A percentile compares a stretch with the other conserved stretches of the same genome.
These are phyloP conservation scores for Etheostoma perlongum DNA, from an alignment of 2,797 vertebrate genomes.

Conservation along the genomic window DNA sequence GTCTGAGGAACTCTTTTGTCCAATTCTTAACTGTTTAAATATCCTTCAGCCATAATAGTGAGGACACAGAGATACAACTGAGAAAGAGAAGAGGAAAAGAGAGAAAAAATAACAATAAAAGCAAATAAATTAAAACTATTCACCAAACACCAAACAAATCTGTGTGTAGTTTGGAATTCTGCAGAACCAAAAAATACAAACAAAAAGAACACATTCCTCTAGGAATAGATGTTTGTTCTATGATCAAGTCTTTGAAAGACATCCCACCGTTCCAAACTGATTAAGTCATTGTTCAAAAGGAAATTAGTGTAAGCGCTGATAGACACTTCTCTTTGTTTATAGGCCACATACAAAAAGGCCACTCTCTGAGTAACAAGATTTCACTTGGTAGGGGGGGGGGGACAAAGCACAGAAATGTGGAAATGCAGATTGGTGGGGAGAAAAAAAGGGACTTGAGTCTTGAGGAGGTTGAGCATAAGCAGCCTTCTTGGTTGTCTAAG, in stretches of 20 bases:
- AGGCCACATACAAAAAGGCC: conserved; percentile 85
- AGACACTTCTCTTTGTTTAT: conserved; percentile 81
- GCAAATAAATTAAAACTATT: conserved; percentile 87
- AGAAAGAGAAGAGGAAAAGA: conserved; percentile 55
- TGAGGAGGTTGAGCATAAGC: conserved; percentile 76
- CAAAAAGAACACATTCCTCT: conserved; percentile 65
- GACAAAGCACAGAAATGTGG: conserved; percentile 65
- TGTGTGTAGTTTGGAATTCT: conserved; percentile 84
- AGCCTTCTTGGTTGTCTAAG: conserved; percentile 86
- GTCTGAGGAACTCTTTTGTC: conserved; percentile 89
- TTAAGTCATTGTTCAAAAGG: conserved; percentile 78
- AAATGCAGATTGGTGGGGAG: conserved; percentile 64
- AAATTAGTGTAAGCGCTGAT: conserved; percentile 72
- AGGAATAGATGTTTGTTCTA: conserved; percentile 83
- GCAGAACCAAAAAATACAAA: conserved; percentile 69
- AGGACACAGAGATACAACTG: conserved; percentile 81
- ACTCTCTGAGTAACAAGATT: conserved; percentile 84
- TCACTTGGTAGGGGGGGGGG: conserved; percentile 70
- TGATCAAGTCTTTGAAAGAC: conserved; percentile 74
- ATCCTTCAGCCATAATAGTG: conserved; percentile 87
- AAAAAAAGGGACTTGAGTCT: conserved; percentile 40
- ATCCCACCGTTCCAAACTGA: conserved; percentile 73
- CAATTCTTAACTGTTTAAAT: conserved; percentile 87
- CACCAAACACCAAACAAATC: conserved; percentile 82
- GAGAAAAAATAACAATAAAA: conserved; percentile 62